Evolutionary conservation across 2,113 vertebrate species (phyloP), one percentile per base, ranked within the genome.

Genomic region (Prinia subflava): DNA sequence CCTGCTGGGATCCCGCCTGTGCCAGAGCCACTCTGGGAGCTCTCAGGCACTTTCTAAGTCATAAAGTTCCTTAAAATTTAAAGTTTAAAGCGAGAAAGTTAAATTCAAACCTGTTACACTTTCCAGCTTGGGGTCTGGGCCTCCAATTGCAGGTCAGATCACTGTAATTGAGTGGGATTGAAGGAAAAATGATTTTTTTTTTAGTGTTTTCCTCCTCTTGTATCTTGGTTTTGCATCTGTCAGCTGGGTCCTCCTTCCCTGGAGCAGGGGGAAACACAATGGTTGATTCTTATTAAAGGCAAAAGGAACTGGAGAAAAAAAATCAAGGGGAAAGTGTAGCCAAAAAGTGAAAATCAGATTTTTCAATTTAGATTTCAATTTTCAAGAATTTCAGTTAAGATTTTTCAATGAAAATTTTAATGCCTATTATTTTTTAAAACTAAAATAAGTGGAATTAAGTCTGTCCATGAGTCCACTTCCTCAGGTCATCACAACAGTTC

Each of bases 161-260:
- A 0, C 49, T 33, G 77, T 15, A n/a, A 19, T 12, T 0, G 1
- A 42, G 31, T 0, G 46, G 5, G 18, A 27, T 3, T 13, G 46
- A 15, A 65, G 27, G 63, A n/a, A 88, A 90, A 83, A 49, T 0
- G 0, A 1, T 18, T 12, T 68, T 64, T 59, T 22, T 33, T 20
- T 23, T 42, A 42, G 50, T 1, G 2, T 15, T 44, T 78, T 68
- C 5, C 15, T 55, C 37, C 65, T 46, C 1, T 1, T 13, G 5
- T 42, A 3, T 42, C 41, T 28, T 3, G 0, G 30, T 22, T 93
- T 76, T 52, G 31, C 0, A 0, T 47, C 50, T 23, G 20, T 39
- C 3, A 6, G 39, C 27, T 3, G 3, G 22, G 15, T 76, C 33
- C 18, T 71, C 10, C 74, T 41, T 24, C 27, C 33, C 39, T 55